Conservation (phyloP, 2,113 vertebrate species). For the Nestor notabilis region DNA sequence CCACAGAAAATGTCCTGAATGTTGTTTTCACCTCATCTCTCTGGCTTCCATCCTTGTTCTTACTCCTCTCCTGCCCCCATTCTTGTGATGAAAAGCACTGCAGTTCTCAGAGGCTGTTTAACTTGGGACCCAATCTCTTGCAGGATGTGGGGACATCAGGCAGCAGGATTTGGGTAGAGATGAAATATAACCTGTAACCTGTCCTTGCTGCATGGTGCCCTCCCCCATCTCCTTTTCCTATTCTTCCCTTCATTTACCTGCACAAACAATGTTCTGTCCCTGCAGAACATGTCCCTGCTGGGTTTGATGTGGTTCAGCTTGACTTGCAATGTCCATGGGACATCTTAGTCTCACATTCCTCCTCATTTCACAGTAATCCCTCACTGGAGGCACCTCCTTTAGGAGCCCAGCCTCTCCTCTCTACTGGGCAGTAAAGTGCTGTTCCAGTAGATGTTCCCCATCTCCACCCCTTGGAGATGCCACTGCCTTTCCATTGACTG, state of each 20-base stretch:
- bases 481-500: background rate
- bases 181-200: background rate
- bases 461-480: background rate
- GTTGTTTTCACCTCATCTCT: background rate
- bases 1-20: background rate
- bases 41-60: background rate
- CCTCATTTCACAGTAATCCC: background rate
- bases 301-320: background rate
- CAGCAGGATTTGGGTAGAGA: fast-evolving
- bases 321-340: background rate
- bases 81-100: background rate
- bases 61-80: background rate
- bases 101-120: background rate
- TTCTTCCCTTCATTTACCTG: background rate
- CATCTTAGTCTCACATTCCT: background rate
- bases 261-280: background rate
- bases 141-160: background rate
- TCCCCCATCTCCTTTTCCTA: background rate
- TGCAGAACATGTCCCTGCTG: background rate
- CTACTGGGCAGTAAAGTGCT: background rate
- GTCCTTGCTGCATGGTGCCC: background rate
- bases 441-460: background rate
- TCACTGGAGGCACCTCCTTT: background rate
- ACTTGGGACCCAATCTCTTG: background rate
- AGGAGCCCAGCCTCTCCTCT: background rate